Base-by-base conservation (phyloP, 2,888 invertebrate genomes). In the Druceiella hillmani region DNA sequence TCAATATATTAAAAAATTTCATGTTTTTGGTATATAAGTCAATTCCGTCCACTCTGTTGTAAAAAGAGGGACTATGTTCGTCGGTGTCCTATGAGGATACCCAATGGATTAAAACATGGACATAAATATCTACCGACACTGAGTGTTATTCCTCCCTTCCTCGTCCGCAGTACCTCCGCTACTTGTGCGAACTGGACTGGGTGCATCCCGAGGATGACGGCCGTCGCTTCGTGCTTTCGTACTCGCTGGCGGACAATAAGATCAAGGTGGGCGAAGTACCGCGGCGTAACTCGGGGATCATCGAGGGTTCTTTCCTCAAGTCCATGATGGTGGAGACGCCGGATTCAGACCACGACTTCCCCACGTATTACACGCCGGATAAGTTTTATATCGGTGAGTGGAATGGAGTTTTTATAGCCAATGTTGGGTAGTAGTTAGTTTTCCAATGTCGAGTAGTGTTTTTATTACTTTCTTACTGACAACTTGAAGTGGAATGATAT, bases 121-220 rank as follows among this genome's bases (percentile, higher is more conserved):
- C n/a, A n/a, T n/a, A n/a, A n/a, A n/a, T n/a, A n/a, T n/a, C n/a
- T n/a, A n/a, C n/a, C n/a, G n/a, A n/a, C n/a, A n/a, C n/a, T n/a
- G n/a, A 17, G 14, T 39, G 3, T 51, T 57, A 17, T 54, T 55
- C n/a, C n/a, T n/a, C n/a, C n/a, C n/a, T n/a, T n/a, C n/a, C n/a
- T 7, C 16, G 11, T 15, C 11, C 13, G 1, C 57, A 76, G 70
- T 74, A 77, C 33, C 66, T 87, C 1, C 76, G 88, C 25, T 91
- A 87, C 56, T 78, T 81, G 34, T 84, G 87, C 56, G 72, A 78
- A 41, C 69, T 91, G 70, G 87, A 89, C 50, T 81, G 80, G 44
- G 77, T 83, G 3, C 81, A 85, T 54, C 87, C 87, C 0, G 88
- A 89, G 54, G 89, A 91, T 59, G 60, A 71, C 17, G 78, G 78